Percentiles rank a stretch among this genome's conserved stretches.
phyloP scores from a whole-genome alignment of 1,140 invertebrate species.

The Phymorhynchus buccinoides region DNA sequence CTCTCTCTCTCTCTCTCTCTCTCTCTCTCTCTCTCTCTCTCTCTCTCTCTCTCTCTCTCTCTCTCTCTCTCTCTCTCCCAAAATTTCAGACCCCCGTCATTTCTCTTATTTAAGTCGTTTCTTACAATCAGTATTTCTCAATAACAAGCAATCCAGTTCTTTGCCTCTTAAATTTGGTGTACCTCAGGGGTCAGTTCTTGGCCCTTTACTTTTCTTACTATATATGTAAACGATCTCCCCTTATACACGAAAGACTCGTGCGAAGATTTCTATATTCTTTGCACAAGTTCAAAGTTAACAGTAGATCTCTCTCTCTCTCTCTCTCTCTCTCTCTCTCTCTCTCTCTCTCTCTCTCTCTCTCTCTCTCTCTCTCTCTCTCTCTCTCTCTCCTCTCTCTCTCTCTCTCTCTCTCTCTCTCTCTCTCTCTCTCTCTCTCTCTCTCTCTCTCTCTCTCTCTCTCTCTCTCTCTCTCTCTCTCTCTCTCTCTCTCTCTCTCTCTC shows the following conservation, averaged over 20 bases:
- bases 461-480: background rate
- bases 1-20: background rate
- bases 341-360: background rate
- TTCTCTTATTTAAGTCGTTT: background rate
- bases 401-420: background rate
- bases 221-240: too few species aligned
- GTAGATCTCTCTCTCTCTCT: slow-evolving; percentile 13
- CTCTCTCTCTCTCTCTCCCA: background rate
- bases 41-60: slow-evolving; percentile 5
- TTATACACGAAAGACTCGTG: too few species aligned
- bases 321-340: background rate
- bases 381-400: background rate
- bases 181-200: too few species aligned
- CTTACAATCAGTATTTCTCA: too few species aligned
- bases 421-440: background rate
- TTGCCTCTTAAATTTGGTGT: too few species aligned
- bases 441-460: background rate
- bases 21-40: slow-evolving; percentile 7
- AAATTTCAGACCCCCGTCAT: background rate
- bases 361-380: background rate
- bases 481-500: background rate
- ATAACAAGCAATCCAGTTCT: too few species aligned
- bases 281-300: too few species aligned
- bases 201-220: too few species aligned
- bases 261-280: too few species aligned